Base-by-base conservation (phyloP, 1,140 invertebrate genomes). In the Papilio machaon region DNA sequence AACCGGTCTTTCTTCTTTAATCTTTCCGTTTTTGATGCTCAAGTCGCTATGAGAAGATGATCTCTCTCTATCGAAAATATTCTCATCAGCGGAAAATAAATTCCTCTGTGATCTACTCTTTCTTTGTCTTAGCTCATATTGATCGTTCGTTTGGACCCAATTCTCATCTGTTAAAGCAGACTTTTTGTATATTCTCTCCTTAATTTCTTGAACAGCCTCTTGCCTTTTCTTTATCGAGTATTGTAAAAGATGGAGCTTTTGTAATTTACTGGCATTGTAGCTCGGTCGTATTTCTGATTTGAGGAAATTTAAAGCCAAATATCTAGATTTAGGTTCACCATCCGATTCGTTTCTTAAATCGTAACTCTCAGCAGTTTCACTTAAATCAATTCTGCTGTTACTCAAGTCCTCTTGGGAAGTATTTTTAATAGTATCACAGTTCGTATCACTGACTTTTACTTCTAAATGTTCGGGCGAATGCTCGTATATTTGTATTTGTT, bases 261-360 rank as follows among this genome's bases (percentile, higher is more conserved):
- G 95, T 8, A 99, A 91, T 83, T 97, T 97, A 23, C 96, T 96
- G 11, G 97, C 95, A 23, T 96, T 97, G 87, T 98, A 98, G 88
- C 97, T 98, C 1, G 95, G 95, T 74, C 96, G 95, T 64, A 97
- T 95, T 88, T 97, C 97, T 1, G 93, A 95, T 84, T 95, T 95
- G 1, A 95, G 84, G 81, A 95, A 95, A 84, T 94, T 95, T 3
- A 95, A 75, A 17, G 91, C 90, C 78, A 93, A 79, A 82, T 94
- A 94, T 67, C 93, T 83, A 82, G 90, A 93, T 82, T 94, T 94
- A 1, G 92, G 92, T 30, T 89, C 87, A 0, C 90, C 89, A 23
- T 91, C 91, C 0, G 86, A 81, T 84, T 94, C 91, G 54, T 91
- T 94, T 47, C 93, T 85, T 19, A 94, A 84, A 80, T 95, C 95